A percentile compares a stretch with the other conserved stretches of the same genome.
Conservation (phyloP, 2,113 vertebrate genomes). For the Dinomys branickii region DNA sequence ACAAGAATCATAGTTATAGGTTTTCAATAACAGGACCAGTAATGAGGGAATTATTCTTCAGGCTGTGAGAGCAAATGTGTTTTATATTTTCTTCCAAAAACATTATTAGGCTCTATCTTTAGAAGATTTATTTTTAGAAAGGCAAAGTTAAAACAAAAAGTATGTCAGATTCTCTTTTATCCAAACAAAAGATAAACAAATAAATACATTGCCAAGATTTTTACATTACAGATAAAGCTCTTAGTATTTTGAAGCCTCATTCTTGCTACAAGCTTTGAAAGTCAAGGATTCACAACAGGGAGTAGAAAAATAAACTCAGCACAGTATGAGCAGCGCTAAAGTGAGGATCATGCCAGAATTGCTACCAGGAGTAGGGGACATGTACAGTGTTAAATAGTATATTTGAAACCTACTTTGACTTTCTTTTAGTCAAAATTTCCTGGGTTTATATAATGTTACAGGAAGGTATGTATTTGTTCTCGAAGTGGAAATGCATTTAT, state of each 20-base stretch:
- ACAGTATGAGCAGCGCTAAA: not conserved
- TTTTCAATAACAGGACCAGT: not conserved
- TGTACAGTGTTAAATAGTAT: not conserved
- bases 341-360: not conserved
- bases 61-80: not conserved
- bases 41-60: not conserved
- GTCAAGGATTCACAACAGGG: not conserved
- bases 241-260: not conserved
- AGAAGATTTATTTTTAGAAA: constrained; percentile 26
- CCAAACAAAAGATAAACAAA: not conserved
- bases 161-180: not conserved
- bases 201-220: not conserved
- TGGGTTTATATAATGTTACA: not conserved
- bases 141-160: not conserved
- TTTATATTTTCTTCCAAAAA: constrained; percentile 28
- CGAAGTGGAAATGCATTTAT: not conserved
- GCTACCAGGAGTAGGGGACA: not conserved
- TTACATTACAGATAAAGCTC: not conserved
- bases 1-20: not conserved
- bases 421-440: constrained; percentile 37
- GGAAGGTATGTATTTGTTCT: not conserved
- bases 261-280: not conserved
- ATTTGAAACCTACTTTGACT: not conserved
- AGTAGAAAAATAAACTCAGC: not conserved
- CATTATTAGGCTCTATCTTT: not conserved